Conservation (phyloP, 2,113 vertebrate species). For the Anser brachyrhynchus region DNA sequence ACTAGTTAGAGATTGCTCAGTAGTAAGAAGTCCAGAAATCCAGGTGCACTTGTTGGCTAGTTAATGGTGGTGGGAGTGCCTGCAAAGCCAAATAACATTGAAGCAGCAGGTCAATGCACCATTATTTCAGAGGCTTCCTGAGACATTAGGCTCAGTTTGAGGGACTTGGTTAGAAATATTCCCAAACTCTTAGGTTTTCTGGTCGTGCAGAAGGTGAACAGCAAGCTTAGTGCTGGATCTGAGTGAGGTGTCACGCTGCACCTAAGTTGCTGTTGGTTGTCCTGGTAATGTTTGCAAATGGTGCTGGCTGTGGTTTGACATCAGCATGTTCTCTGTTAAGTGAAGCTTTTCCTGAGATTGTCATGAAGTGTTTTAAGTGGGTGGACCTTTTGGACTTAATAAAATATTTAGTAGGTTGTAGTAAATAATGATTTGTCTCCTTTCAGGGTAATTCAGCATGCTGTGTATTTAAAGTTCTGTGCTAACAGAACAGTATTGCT, state of each 20-base stretch:
- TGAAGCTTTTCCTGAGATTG: background rate
- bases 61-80: background rate
- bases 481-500: background rate
- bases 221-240: background rate
- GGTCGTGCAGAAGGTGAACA: background rate
- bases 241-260: background rate
- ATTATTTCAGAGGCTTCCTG: background rate
- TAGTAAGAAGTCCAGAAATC: background rate
- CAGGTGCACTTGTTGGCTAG: background rate
- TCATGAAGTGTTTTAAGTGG: conserved; percentile 37
- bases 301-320: conserved; percentile 39
- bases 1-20: background rate
- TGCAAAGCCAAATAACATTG: background rate
- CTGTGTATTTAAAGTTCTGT: background rate
- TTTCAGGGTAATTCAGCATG: conserved; percentile 22
- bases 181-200: background rate
- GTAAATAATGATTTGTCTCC: conserved; percentile 54
- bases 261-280: conserved; percentile 41
- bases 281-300: conserved; percentile 53
- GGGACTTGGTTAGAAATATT: background rate
- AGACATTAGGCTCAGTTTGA: background rate
- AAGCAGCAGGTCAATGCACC: background rate
- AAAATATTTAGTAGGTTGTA: conserved; percentile 53
- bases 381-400: conserved; percentile 25
- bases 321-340: conserved; percentile 4